Evolutionary conservation across 2,113 vertebrate species (phyloP), one percentile per base, ranked within the genome.

Genomic region (Ameiurus melas): DNA sequence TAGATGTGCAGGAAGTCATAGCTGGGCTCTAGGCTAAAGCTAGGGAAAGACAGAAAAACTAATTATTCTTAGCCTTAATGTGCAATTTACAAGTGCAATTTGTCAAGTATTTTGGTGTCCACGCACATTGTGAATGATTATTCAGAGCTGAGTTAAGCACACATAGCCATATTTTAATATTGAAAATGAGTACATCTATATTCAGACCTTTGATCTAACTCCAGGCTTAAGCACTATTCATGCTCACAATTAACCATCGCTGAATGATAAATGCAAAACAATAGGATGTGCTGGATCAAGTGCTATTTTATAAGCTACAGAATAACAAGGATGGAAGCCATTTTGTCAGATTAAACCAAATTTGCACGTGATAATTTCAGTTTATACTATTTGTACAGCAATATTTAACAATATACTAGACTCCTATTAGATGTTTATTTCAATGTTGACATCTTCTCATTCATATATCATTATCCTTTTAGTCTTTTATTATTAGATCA

Each of bases 1-100:
- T 99, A 99, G 94, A 99, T 97, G 47, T 99, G 98, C 43, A 99
- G 95, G 90, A 99, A 99, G 93, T 99, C 98, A 10, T 99, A 99
- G 91, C 98, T 98, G 33, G 98, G 97, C 92, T 99, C 98, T 93
- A 99, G 92, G 90, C 97, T 99, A 94, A 99, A 99, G 93, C 98
- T 99, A 82, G 91, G 16, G 12, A 91, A 91, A 85, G 60, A n/a
- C 19, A 90, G 19, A 16, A 77, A 64, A 73, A 20, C 16, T 4
- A 20, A 78, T 66, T 7, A 51, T 64, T 25, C 36, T 86, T 64
- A 86, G 85, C 36, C 10, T 16, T 17, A 55, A 73, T 39, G 84
- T 39, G 20, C 47, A 43, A 33, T 33, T 71, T 51, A 20, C 16
- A 53, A 20, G 20, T 73, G 53, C 27, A 51, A 68, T 47, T 78